A percentile compares a stretch with the other conserved stretches of the same genome.
phyloP scores from a whole-genome alignment of 2,113 vertebrate genomes.

The Tenrec ecaudatus region DNA sequence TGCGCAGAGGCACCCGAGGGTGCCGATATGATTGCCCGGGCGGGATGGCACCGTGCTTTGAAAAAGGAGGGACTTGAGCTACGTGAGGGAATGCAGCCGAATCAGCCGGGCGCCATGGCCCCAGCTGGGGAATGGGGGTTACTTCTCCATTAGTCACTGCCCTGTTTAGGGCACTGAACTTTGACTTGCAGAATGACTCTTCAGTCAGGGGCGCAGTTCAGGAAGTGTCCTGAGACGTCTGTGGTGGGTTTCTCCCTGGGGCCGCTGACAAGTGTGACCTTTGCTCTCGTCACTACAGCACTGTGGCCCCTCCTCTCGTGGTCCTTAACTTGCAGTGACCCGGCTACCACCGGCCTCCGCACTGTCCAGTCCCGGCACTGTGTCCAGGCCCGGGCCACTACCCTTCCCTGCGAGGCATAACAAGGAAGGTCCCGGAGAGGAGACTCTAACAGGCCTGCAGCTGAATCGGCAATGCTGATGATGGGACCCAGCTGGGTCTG shows the following conservation, averaged over 20 bases:
- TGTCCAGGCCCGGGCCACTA: neutral
- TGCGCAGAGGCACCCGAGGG: rapidly evolving
- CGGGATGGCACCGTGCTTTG: neutral
- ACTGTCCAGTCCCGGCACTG: neutral
- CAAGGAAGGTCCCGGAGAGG: neutral
- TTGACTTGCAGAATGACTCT: neutral
- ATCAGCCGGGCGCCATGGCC: no score
- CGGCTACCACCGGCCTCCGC: neutral
- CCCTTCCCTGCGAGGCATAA: neutral
- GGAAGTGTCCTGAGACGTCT: rapidly evolving
- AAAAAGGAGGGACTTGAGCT: neutral
- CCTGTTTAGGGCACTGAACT: neutral
- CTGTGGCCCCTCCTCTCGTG: neutral
- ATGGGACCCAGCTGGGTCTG: neutral
- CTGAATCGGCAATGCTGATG: neutral
- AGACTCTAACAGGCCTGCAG: neutral
- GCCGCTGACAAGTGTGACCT: neutral
- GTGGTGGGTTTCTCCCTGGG: rapidly evolving
- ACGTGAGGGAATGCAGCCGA: no score
- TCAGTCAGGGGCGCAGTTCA: neutral
- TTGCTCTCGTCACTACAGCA: rapidly evolving
- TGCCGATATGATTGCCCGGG: neutral
- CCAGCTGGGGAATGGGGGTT: no score
- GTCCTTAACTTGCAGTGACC: neutral
- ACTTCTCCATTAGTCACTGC: neutral